Base-by-base conservation (phyloP, 2,888 invertebrate genomes). In the Arge pagana region DNA sequence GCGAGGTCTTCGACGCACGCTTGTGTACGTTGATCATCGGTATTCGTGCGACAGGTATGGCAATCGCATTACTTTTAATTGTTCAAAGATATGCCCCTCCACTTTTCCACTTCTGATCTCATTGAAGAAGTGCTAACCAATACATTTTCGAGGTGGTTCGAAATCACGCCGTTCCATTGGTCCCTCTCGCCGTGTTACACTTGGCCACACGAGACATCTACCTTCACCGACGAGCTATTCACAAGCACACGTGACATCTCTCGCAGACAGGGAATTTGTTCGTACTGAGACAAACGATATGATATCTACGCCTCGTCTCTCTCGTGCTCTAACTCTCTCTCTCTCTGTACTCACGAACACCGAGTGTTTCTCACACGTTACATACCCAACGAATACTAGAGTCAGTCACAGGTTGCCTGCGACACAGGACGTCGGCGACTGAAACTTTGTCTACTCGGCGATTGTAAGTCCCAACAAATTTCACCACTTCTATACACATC, bases 1-100 rank as follows among this genome's bases (percentile, higher is more conserved):
- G n/a, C n/a, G n/a, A n/a, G n/a, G n/a, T n/a, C n/a, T n/a, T n/a
- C n/a, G n/a, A n/a, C n/a, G n/a, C n/a, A n/a, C n/a, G n/a, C n/a
- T n/a, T n/a, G n/a, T n/a, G n/a, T n/a, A n/a, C n/a, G n/a, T n/a
- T n/a, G n/a, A n/a, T n/a, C n/a, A n/a, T n/a, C n/a, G n/a, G n/a
- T n/a, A n/a, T n/a, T n/a, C n/a, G n/a, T n/a, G n/a, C n/a, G n/a
- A n/a, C n/a, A n/a, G n/a, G n/a, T n/a, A 18, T 30, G 28, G 30
- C 42, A 42, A 42, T 42, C 42, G 18, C 28, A 18, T 42, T 30
- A 42, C 18, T 26, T 42, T 39, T 55, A 61, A 63, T 63, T 61
- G 54, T 54, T 52, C 18, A 23, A 52, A 58, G 63, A 63, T 62
- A 61, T 61, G 61, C 60, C 61, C 61, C 61, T 58, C 59, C 60